These are phyloP conservation scores for Argya squamiceps DNA, from an alignment of 2,797 vertebrate genomes.

Conservation along the genomic window DNA sequence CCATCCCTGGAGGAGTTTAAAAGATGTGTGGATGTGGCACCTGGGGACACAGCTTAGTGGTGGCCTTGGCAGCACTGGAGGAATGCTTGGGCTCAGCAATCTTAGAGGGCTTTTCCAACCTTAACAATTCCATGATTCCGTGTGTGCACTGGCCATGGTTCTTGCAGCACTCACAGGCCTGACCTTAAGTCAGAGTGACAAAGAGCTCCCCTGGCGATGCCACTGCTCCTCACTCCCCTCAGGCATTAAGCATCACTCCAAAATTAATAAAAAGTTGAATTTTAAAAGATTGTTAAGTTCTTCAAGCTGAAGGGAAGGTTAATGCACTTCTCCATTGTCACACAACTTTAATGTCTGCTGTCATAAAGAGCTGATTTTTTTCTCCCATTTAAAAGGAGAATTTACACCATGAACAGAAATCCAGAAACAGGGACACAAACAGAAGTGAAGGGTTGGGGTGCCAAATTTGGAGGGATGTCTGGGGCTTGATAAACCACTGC, in stretches of 20 bases:
- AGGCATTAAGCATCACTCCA: not conserved
- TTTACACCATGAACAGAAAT: not conserved
- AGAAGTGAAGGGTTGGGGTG: not conserved
- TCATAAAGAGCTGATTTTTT: not conserved
- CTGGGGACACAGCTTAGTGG: not conserved
- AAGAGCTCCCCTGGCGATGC: not conserved
- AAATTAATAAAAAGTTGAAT: conserved; percentile 20
- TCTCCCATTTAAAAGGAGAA: not conserved
- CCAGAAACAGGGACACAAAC: not conserved
- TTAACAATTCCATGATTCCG: not conserved
- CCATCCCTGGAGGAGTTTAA: not conserved
- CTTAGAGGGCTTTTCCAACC: not conserved
- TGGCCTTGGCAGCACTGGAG: not conserved
- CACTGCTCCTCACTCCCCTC: not conserved
- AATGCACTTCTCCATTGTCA: not conserved
- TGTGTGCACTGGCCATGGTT: rapidly evolving
- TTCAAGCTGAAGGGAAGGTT: conserved; percentile 5
- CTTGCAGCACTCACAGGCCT: not conserved
- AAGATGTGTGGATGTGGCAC: not conserved
- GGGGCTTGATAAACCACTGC: not conserved
- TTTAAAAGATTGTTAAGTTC: not conserved
- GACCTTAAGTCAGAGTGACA: not conserved
- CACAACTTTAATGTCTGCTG: not conserved
- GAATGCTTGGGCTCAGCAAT: not conserved
- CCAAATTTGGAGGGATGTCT: not conserved